A percentile compares a stretch with the other conserved stretches of the same genome.
phyloP scores from a whole-genome alignment of 2,797 vertebrate species.

The Borostomias antarcticus region DNA sequence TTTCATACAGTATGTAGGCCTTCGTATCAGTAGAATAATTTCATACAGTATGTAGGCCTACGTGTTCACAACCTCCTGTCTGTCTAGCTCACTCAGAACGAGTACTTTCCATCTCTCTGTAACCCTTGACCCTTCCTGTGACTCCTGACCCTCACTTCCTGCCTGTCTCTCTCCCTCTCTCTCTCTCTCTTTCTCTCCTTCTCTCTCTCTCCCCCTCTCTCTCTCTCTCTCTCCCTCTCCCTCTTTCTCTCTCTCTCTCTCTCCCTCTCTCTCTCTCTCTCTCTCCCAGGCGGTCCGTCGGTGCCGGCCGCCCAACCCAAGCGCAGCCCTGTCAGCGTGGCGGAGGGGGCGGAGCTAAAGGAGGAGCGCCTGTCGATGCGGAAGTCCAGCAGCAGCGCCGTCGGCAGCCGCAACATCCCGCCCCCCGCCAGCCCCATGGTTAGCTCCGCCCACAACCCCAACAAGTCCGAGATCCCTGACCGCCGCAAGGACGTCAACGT shows the following conservation, averaged over 20 bases:
- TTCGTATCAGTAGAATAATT: too few relatives aligned
- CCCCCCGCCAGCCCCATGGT: conserved; percentile 93
- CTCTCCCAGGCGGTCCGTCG: conserved; percentile 81
- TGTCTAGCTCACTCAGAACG: too few relatives aligned
- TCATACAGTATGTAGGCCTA: too few relatives aligned
- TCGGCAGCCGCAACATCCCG: conserved; percentile 79
- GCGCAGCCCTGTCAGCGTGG: conserved; percentile 84
- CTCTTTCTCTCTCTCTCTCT: not conserved
- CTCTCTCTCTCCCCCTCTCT: not conserved
- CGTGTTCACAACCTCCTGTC: too few relatives aligned
- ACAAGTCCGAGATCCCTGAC: conserved; percentile 91
- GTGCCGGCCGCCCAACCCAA: conserved; percentile 82
- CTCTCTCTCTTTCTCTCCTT: conserved; percentile 7
- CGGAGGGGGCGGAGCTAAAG: conserved; percentile 78
- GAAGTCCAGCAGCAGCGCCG: conserved; percentile 81
- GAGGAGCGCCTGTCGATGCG: conserved; percentile 84
- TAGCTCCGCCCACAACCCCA: conserved; percentile 93
- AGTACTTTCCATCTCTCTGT: too few relatives aligned
- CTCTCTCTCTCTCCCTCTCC: not conserved
- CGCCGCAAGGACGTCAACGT: conserved; percentile 84
- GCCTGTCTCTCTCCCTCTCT: not conserved
- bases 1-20: too few relatives aligned
- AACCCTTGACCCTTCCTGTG: not conserved
- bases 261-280: not conserved
- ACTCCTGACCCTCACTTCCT: not conserved